phyloP scores from a whole-genome alignment of 2,113 vertebrate genomes.

The Perca flavescens region DNA sequence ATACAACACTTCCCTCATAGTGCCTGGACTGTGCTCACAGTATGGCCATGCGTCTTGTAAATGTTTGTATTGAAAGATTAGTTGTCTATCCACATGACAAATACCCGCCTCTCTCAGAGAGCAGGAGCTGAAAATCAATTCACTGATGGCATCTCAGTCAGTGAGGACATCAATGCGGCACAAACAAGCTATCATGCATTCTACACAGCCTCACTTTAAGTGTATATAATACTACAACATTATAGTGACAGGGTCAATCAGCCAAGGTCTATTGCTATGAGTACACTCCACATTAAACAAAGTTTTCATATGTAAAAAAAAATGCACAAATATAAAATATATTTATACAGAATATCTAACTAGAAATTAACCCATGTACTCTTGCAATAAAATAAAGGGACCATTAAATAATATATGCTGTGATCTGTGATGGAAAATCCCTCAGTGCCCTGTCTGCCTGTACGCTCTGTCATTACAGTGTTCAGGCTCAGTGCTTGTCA shows the following conservation, averaged over 20 bases:
- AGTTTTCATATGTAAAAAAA: constrained; percentile 3
- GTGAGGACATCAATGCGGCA: constrained; percentile 74
- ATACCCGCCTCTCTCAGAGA: constrained; percentile 76
- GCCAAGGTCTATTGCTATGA: constrained; percentile 29
- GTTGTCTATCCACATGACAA: constrained; percentile 84
- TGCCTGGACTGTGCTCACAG: constrained; percentile 61
- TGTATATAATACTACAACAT: constrained; percentile 48
- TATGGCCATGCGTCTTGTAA: constrained; percentile 74
- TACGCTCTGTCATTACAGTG: constrained; percentile 78
- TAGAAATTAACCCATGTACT: constrained; percentile 25
- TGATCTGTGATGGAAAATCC: constrained; percentile 65
- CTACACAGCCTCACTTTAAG: constrained; percentile 32
- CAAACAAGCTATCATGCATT: constrained; percentile 59
- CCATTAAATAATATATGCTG: constrained; percentile 58
- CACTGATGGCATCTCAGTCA: constrained; percentile 78
- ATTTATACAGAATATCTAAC: constrained; percentile 5
- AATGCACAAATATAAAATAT: background rate
- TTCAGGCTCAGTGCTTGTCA: constrained; percentile 79
- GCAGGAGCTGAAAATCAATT: constrained; percentile 83
- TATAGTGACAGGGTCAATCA: constrained; percentile 45
- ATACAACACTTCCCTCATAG: constrained; percentile 49
- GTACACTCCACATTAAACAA: constrained; percentile 10
- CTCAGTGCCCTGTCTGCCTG: constrained; percentile 61
- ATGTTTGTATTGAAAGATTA: constrained; percentile 83
- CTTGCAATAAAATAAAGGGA: constrained; percentile 43